A percentile compares a stretch with the other conserved stretches of the same genome.
phyloP scores from a whole-genome alignment of 1,140 invertebrate genomes.

The Lepidotrigona ventralis region DNA sequence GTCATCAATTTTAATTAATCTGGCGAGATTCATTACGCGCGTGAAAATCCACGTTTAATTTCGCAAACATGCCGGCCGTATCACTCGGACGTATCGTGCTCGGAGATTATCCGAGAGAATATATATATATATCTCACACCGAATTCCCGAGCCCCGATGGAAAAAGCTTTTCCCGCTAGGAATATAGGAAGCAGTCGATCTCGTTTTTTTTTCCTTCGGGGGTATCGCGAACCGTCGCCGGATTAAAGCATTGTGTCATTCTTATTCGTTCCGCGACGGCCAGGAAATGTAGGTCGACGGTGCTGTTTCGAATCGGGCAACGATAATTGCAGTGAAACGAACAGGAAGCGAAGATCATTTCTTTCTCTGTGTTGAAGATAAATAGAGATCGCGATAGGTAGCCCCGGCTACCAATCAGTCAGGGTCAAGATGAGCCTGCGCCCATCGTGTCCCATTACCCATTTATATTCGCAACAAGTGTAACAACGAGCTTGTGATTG shows the following conservation, averaged over 20 bases:
- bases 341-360: slow-evolving; percentile 11
- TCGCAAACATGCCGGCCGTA: background rate
- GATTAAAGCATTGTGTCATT: slow-evolving; percentile 41
- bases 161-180: background rate
- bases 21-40: background rate
- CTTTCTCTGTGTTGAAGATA: slow-evolving; percentile 26
- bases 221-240: slow-evolving; percentile 1
- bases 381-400: background rate
- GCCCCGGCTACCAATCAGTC: background rate
- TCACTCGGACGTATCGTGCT: background rate
- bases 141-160: background rate
- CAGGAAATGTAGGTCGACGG: slow-evolving; percentile 51
- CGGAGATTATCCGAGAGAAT: background rate
- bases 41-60: background rate
- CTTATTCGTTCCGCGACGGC: slow-evolving; percentile 39
- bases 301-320: slow-evolving; percentile 38
- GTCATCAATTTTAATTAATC: background rate
- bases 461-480: background rate
- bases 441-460: background rate
- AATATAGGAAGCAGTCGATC: background rate
- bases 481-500: background rate
- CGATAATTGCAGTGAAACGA: slow-evolving; percentile 42
- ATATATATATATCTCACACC: background rate
- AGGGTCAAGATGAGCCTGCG: background rate
- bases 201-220: slow-evolving; percentile 6